Conservation (phyloP, 2,113 vertebrate species). For the Callopanchax toddi region DNA sequence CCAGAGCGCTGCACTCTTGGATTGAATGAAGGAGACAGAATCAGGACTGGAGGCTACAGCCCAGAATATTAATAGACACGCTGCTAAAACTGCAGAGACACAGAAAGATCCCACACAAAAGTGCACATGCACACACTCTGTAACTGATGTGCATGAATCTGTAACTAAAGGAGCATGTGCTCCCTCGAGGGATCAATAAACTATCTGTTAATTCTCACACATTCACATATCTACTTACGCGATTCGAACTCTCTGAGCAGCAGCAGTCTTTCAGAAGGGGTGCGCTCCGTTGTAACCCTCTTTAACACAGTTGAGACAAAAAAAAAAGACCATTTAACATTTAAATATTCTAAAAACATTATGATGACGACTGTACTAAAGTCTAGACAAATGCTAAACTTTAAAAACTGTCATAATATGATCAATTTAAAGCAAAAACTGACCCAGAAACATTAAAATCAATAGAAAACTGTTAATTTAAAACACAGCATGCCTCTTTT, state of each 20-base stretch:
- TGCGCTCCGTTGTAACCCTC: constrained; percentile 88
- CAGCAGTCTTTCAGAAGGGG: constrained; percentile 87
- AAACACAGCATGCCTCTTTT: no score
- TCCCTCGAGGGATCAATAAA: not conserved
- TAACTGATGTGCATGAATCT: constrained; percentile 49
- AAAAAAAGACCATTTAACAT: not conserved
- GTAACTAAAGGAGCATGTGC: constrained; percentile 38
- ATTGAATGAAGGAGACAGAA: constrained; percentile 60
- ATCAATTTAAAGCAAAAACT: no score
- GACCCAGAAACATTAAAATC: no score
- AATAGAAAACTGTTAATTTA: no score
- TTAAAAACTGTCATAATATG: no score
- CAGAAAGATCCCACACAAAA: constrained; percentile 10
- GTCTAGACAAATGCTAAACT: no score
- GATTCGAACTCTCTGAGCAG: constrained; percentile 92
- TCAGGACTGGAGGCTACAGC: constrained; percentile 55
- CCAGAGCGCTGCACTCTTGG: constrained; percentile 41
- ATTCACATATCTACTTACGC: constrained; percentile 82
- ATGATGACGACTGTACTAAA: no score
- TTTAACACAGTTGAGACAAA: constrained; percentile 41
- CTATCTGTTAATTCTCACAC: not conserved
- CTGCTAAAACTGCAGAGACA: constrained; percentile 39
- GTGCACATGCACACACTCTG: constrained; percentile 16
- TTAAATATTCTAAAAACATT: no score
- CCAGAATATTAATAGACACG: constrained; percentile 58